Conservation (phyloP, 2,113 vertebrate genomes). For the Cepphus grylle region DNA sequence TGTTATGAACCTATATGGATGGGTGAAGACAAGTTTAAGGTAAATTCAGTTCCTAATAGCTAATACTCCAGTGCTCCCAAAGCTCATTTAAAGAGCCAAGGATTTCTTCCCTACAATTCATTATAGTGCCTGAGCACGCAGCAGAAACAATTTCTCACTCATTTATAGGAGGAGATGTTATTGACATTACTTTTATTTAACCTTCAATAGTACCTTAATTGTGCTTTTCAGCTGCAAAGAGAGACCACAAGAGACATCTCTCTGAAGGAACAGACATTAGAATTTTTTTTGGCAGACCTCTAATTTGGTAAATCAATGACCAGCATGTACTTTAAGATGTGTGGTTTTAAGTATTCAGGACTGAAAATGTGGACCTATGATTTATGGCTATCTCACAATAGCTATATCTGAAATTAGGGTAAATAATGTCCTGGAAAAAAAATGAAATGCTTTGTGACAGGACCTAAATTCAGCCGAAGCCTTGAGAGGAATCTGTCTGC, state of each 20-base stretch:
- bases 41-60: not conserved
- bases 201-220: not conserved
- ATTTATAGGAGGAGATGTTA: not conserved
- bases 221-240: not conserved
- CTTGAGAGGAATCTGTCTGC: not conserved
- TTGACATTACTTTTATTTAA: constrained; percentile 27
- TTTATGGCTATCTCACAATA: not conserved
- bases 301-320: not conserved
- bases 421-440: not conserved
- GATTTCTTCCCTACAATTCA: not conserved
- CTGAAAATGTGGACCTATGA: not conserved
- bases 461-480: not conserved
- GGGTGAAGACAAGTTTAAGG: not conserved
- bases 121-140: not conserved
- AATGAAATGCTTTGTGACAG: not conserved
- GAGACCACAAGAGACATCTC: not conserved
- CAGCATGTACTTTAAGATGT: not conserved
- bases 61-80: not conserved
- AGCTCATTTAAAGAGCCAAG: constrained; percentile 1
- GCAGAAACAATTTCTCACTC: not conserved
- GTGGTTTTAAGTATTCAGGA: not conserved
- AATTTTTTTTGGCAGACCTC: not conserved
- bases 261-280: not conserved
- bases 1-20: not conserved
- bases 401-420: not conserved